phyloP scores from a whole-genome alignment of 2,888 invertebrate genomes.

The Criorhina ranunculi region DNA sequence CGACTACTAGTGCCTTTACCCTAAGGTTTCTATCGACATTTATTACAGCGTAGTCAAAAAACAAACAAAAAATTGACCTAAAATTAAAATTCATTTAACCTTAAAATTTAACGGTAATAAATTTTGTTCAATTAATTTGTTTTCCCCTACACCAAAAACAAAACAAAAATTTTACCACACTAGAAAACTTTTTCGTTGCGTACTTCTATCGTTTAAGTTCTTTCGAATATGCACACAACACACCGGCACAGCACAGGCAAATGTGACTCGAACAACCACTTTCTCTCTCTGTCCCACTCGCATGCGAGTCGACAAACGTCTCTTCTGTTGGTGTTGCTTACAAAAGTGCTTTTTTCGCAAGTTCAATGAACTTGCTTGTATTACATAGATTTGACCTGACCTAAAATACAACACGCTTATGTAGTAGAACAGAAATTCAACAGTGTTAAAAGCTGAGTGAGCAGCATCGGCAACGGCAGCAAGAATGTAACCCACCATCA shows the following conservation, averaged over 20 bases:
- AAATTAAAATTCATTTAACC: constrained; percentile 64
- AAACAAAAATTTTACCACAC: constrained; percentile 32
- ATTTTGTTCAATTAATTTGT: constrained; percentile 64
- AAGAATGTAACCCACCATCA: constrained; percentile 54
- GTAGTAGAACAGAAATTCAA: constrained; percentile 79
- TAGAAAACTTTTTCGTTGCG: constrained; percentile 18
- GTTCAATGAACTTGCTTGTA: constrained; percentile 82
- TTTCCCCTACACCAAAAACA: constrained; percentile 31
- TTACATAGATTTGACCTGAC: constrained; percentile 84
- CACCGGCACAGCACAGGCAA: constrained; percentile 21
- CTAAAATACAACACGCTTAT: constrained; percentile 82
- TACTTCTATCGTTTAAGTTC: constrained; percentile 28
- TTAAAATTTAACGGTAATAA: constrained; percentile 62
- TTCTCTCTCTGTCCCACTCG: constrained; percentile 78
- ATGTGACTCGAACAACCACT: constrained; percentile 54
- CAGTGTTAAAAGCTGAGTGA: constrained; percentile 76
- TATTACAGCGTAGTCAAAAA: neutral
- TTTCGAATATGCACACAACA: constrained; percentile 23
- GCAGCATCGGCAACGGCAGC: constrained; percentile 34
- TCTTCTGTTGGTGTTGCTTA: constrained; percentile 76
- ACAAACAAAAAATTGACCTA: constrained; percentile 11
- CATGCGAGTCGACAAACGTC: constrained; percentile 71
- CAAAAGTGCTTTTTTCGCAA: constrained; percentile 80
- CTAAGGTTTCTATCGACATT: neutral
- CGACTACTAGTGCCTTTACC: no score